Evolutionary conservation across 2,113 vertebrate species (phyloP).

Genomic region (Psittacula cyanocephala): DNA sequence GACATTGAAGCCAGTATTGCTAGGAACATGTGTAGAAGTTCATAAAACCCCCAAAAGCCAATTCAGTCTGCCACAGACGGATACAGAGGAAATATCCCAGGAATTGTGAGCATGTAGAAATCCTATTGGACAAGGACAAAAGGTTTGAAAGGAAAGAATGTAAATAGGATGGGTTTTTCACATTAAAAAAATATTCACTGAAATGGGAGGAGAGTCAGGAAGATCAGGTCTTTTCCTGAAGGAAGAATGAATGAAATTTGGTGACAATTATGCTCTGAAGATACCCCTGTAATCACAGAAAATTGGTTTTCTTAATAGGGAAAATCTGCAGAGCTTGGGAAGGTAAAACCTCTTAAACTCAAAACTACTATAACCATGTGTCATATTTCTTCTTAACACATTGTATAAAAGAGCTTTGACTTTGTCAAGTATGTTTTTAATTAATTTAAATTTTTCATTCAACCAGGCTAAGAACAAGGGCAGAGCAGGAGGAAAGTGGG

Average conservation of each 20-base stretch:
- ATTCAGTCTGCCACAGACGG: neutral
- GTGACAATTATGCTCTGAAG: neutral
- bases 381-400: neutral
- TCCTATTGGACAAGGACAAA: neutral
- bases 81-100: neutral
- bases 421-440: neutral
- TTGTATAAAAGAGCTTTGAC: neutral
- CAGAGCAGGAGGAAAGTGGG: neutral
- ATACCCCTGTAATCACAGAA: neutral
- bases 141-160: neutral
- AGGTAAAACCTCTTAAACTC: neutral
- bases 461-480: neutral
- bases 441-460: slow-evolving; percentile 38
- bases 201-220: neutral
- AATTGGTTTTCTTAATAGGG: neutral
- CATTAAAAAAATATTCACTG: neutral
- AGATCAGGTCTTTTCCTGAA: neutral
- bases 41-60: neutral
- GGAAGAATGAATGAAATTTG: neutral
- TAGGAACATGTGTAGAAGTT: neutral
- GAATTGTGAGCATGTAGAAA: slow-evolving; percentile 21
- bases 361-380: neutral
- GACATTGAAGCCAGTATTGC: neutral
- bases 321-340: neutral
- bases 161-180: neutral